Evolutionary conservation across 2,113 vertebrate genomes (phyloP).

Genomic region (Chionis minor): DNA sequence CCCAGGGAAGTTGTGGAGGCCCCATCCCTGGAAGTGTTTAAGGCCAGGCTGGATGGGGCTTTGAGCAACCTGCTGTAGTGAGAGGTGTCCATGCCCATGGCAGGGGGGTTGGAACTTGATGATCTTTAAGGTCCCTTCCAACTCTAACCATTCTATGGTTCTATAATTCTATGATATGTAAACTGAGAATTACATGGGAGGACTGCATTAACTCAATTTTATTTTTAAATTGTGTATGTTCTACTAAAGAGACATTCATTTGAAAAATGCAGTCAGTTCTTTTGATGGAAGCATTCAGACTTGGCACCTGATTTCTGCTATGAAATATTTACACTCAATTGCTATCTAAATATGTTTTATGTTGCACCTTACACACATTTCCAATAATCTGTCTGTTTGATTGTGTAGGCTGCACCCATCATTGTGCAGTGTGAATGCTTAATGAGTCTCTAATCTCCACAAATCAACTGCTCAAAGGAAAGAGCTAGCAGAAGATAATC

Average conservation of each 20-base stretch:
- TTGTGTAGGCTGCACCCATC: background rate
- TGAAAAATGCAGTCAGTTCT: conserved; percentile 23
- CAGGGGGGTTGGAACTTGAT: too few relatives aligned
- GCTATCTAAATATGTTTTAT: conserved; percentile 4
- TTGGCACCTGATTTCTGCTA: conserved; percentile 4
- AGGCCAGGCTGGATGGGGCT: too few relatives aligned
- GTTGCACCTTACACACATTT: background rate
- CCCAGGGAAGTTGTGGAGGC: too few relatives aligned
- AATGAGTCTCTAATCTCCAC: background rate
- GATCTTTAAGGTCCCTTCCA: too few relatives aligned
- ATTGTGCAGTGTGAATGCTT: background rate
- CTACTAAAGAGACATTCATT: background rate
- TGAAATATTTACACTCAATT: conserved; percentile 18
- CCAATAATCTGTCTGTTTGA: background rate
- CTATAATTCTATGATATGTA: too few relatives aligned
- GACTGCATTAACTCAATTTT: background rate
- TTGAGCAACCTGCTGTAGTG: too few relatives aligned
- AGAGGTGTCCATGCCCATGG: too few relatives aligned
- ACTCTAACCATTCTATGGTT: too few relatives aligned
- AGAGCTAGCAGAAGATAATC: background rate
- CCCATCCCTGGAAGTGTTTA: too few relatives aligned
- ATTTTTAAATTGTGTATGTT: background rate
- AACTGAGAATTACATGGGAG: background rate
- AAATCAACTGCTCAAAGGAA: background rate
- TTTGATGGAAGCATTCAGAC: background rate